phyloP scores from a whole-genome alignment of 2,888 invertebrate species.

The Himalopsyche tibetana region DNA sequence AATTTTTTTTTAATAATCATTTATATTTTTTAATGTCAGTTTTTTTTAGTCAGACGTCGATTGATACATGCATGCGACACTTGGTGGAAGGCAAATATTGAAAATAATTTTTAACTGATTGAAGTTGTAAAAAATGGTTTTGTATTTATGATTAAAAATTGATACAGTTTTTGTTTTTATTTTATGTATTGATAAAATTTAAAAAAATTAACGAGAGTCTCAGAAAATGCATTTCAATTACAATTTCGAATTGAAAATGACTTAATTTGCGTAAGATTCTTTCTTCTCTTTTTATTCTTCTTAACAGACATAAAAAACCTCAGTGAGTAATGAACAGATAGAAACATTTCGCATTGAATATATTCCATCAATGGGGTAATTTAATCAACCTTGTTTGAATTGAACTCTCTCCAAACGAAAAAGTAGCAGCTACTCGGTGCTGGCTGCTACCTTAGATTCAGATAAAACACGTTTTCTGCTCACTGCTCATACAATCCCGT shows the following conservation, averaged over 20 bases:
- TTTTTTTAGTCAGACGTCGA: too few species aligned
- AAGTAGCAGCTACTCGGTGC: constrained; percentile 11
- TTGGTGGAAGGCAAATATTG: too few species aligned
- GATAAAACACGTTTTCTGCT: constrained; percentile 36
- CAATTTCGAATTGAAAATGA: not conserved
- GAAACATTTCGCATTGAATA: constrained; percentile 17
- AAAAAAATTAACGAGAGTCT: too few species aligned
- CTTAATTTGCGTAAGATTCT: not conserved
- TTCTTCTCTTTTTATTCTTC: not conserved
- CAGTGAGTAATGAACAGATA: not conserved
- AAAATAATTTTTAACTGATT: too few species aligned
- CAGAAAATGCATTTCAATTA: not conserved
- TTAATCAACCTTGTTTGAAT: constrained; percentile 38
- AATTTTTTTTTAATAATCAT: too few species aligned
- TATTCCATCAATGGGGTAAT: constrained; percentile 27
- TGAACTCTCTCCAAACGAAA: constrained; percentile 5
- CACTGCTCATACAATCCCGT: not conserved
- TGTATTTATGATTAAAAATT: too few species aligned
- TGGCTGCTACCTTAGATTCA: not conserved
- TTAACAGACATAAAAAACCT: not conserved
- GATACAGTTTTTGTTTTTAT: too few species aligned
- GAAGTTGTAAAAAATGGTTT: too few species aligned
- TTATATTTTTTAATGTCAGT: too few species aligned
- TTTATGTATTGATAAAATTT: too few species aligned
- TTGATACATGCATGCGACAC: too few species aligned